Evolutionary conservation across 2,888 invertebrate species (phyloP), one percentile per base, ranked within the genome.

Genomic region (Abrostola tripartita): DNA sequence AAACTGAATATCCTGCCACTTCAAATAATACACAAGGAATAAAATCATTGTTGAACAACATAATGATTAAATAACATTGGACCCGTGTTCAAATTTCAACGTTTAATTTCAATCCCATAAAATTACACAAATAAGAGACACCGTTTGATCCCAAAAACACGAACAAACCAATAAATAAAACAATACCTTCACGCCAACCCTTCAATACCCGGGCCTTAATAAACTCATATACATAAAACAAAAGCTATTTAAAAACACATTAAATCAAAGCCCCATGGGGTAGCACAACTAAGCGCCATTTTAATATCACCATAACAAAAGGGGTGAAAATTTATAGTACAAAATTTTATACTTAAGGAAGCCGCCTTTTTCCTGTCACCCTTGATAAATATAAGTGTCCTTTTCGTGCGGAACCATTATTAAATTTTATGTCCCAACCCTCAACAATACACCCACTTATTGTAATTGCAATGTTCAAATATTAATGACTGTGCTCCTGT

Each of bases 401-500:
- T 82, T 79, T 84, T 83, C 74, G 74, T 78, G 71, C 76, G 65
- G 66, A 68, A 71, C 75, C 71, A 78, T 85, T 84, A 86, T 85
- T 83, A 81, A 84, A 87, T 86, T 86, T 83, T 81, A 85, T 83
- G 81, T 80, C 73, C 61, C 75, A 76, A 51, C 71, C 74, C 76
- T 77, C 56, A 64, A 80, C 75, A 79, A 75, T 79, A 72, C 74
- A 72, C 71, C 79, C 83, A 82, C 82, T 87, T 86, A 81, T 79
- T 81, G 78, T 85, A 87, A 88, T 87, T 86, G 83, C 79, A 63
- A 75, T 83, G 81, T 83, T 84, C 77, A 79, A 85, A 85, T 85
- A 84, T 85, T 85, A 82, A 82, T 76, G 76, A 76, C 71, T 64
- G n/a, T 51, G 47, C 49, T 56, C 56, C 41, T 63, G 59, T 56